phyloP scores from a whole-genome alignment of 2,113 vertebrate species.

The Pyrgilauda ruficollis region DNA sequence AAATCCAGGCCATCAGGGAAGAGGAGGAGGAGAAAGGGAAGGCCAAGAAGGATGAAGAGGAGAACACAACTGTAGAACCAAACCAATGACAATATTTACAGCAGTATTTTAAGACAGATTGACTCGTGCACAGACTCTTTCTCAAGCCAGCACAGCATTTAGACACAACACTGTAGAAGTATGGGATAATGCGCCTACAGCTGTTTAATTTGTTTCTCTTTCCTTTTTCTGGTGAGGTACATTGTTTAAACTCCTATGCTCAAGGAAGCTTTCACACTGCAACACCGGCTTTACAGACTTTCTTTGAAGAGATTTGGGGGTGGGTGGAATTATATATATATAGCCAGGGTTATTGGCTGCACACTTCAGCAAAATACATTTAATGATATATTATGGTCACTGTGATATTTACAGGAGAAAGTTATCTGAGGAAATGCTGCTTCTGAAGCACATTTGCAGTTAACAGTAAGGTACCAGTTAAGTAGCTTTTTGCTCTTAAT shows the following conservation, averaged over 20 bases:
- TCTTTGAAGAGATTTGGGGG: constrained; percentile 44
- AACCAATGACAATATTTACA: constrained; percentile 70
- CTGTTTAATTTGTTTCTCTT: constrained; percentile 63
- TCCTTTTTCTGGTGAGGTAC: constrained; percentile 71
- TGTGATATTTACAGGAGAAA: constrained; percentile 75
- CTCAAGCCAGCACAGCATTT: constrained; percentile 94
- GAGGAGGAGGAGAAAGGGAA: constrained; percentile 88
- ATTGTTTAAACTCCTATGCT: constrained; percentile 68
- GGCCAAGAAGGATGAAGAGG: constrained; percentile 68
- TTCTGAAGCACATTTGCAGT: constrained; percentile 56
- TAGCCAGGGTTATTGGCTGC: constrained; percentile 64
- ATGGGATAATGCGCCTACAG: constrained; percentile 83
- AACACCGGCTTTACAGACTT: constrained; percentile 82
- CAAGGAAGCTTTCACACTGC: constrained; percentile 81
- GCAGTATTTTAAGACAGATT: constrained; percentile 69
- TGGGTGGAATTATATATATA: constrained; percentile 64
- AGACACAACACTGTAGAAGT: constrained; percentile 99
- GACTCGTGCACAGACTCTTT: constrained; percentile 78
- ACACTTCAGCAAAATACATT: constrained; percentile 67
- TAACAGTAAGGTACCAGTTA: constrained; percentile 51
- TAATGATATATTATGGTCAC: constrained; percentile 74
- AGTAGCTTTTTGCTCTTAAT: constrained; percentile 64
- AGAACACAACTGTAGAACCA: constrained; percentile 54
- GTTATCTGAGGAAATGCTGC: constrained; percentile 65
- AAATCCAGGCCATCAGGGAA: constrained; percentile 89